Base-by-base conservation (phyloP, 1,140 invertebrate species). In the Pseudomyrmex pallidus region DNA sequence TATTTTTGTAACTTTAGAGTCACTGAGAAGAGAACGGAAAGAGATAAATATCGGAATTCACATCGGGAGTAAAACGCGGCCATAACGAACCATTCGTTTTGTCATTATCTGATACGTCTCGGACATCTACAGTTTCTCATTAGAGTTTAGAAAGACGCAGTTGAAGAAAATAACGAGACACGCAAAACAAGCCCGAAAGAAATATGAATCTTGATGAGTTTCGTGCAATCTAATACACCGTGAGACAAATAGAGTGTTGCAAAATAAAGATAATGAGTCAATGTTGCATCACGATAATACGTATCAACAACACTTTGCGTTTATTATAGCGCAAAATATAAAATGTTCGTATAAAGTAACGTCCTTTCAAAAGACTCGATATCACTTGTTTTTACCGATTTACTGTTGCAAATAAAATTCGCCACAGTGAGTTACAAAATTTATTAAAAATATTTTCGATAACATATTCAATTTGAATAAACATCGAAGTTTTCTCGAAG, bases 1-100 rank as follows among this genome's bases (percentile, higher is more conserved):
- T 61, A 70, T 83, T 80, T 80, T 84, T 70, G 62, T 78, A 56
- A 87, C 87, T 73, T 50, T 48, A 17, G 50, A 35, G 20, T 44
- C 15, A 44, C 10, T 48, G 20, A 17, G 20, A 68, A 68, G 64
- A 22, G 62, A 9, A n/a, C 3, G 25, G n/a, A 59, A 48, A 52
- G 13, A 12, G 22, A 9, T 17, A 46, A 35, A 35, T 35, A 35
- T 35, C 35, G 0, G 50, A 15, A 73, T 72, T 67, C 56, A 15
- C 64, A 8, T 50, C 67, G 22, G 59, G 70, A 59, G 46, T 20
- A 61, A 35, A 35, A 59, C 59, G 59, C n/a, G 59, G 56, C 61
- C 56, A 63, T 85, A 76, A 87, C 74, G 12, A 61, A 62, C 7
- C 46, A 64, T n/a, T 8, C 54, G 22, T 1, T 35, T 52, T 17